Evolutionary conservation across 2,797 vertebrate genomes (phyloP), one percentile per base, ranked within the genome.

Genomic region (Antennarius maculatus): DNA sequence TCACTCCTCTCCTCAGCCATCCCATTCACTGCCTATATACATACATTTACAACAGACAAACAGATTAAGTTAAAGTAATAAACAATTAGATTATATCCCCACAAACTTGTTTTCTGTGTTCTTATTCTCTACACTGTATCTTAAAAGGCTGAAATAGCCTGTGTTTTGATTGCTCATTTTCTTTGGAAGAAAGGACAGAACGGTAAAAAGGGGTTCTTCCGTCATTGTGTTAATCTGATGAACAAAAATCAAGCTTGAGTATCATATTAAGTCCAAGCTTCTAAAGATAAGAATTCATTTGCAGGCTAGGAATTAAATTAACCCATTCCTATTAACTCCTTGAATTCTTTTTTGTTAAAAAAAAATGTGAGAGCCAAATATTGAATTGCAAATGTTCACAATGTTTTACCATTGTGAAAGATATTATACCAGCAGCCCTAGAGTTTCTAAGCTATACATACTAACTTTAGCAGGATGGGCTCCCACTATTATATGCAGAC

Each of bases 161-260:
- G 6, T 31, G 64, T 88, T 89, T 87, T 90, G 81, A 90, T 90
- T 77, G 64, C 48, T 3, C 46, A 13, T 7, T 52, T 43, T 68
- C 65, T 68, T 61, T 10, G 54, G 57, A 51, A 66, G 56, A 65
- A 54, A 60, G 56, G 61, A 61, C 47, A 63, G 69, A 84, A 55
- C 76, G 49, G 63, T 83, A 59, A 79, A 87, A 81, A 66, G 67
- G 60, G 74, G 55, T 66, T 65, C 69, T 69, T 27, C 54, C 52
- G 43, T 58, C 70, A 10, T 70, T 51, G 43, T 16, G n/a, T 61
- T 73, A 66, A 78, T 70, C 77, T 66, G 62, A 52, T 64, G 50
- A 58, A 57, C 54, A 83, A 72, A 82, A 64, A 82, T 66, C 54
- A 27, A 55, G 51, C 3, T 48, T 63, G n/a, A 58, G 5, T 54